Evolutionary conservation across 2,888 invertebrate species (phyloP).

Genomic region (Linhomoeus sp.): DNA sequence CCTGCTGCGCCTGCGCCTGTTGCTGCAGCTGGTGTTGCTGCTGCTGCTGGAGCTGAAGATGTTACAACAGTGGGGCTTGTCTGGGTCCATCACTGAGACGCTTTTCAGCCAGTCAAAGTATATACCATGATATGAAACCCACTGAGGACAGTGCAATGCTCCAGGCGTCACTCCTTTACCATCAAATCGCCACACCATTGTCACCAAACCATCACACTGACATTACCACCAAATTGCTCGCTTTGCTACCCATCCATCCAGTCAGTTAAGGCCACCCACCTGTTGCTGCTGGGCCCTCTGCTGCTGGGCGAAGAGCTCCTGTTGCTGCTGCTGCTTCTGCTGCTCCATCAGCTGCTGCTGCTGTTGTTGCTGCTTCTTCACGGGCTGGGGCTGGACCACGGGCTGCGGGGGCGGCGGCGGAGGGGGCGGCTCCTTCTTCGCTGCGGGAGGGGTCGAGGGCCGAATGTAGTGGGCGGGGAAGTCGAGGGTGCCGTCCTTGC

Average conservation of each 20-base stretch:
- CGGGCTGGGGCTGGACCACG: background rate
- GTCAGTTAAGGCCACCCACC: too few relatives aligned
- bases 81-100: too few relatives aligned
- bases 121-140: too few relatives aligned
- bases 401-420: background rate
- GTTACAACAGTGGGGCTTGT: too few relatives aligned
- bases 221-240: too few relatives aligned
- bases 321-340: background rate
- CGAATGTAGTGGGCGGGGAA: conserved; percentile 5
- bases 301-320: background rate
- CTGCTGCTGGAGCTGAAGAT: background rate
- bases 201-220: too few relatives aligned
- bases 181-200: too few relatives aligned
- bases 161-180: too few relatives aligned
- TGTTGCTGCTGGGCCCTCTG: background rate
- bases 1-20: background rate
- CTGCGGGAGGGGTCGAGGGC: conserved; percentile 3
- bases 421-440: background rate
- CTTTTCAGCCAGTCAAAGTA: too few relatives aligned
- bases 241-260: too few relatives aligned
- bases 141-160: too few relatives aligned
- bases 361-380: background rate
- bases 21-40: background rate
- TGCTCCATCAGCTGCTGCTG: background rate
- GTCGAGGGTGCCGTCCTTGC: conserved; percentile 3